phyloP scores from a whole-genome alignment of 2,888 invertebrate species.

The Polietes domitor region DNA sequence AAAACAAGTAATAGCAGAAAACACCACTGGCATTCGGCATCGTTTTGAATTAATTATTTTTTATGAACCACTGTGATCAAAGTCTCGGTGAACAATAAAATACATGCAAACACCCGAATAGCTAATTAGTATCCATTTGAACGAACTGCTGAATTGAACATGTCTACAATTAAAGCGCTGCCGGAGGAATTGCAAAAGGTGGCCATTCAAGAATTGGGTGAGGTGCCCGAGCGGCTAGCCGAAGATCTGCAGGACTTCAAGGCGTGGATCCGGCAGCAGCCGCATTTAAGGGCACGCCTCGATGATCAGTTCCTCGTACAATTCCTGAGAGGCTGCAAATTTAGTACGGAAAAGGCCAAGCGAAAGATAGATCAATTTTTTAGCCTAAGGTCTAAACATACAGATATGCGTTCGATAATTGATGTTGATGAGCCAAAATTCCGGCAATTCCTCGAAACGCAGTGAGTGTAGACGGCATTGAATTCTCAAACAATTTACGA shows the following conservation, averaged over 20 bases:
- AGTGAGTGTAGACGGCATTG: neutral
- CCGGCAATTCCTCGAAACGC: neutral
- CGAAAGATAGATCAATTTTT: constrained; percentile 82
- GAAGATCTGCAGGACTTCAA: constrained; percentile 76
- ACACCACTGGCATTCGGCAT: no score
- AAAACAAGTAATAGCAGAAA: no score
- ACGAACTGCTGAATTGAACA: neutral
- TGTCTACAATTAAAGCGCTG: neutral
- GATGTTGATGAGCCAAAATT: neutral
- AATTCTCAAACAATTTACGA: neutral
- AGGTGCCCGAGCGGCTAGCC: constrained; percentile 39
- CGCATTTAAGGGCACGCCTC: constrained; percentile 76
- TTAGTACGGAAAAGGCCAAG: constrained; percentile 81
- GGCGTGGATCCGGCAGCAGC: constrained; percentile 81
- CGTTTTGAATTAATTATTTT: no score
- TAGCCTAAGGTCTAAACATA: constrained; percentile 72
- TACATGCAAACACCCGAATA: no score
- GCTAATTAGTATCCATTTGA: no score
- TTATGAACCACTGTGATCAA: no score
- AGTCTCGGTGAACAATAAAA: no score
- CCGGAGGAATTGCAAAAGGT: neutral
- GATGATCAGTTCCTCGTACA: constrained; percentile 81
- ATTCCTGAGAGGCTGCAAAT: constrained; percentile 82
- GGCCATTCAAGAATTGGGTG: constrained; percentile 68
- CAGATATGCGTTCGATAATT: neutral